Percentiles rank a stretch among this genome's conserved stretches.
Conservation (phyloP, 2,113 vertebrate species). For the Austrofundulus limnaeus region DNA sequence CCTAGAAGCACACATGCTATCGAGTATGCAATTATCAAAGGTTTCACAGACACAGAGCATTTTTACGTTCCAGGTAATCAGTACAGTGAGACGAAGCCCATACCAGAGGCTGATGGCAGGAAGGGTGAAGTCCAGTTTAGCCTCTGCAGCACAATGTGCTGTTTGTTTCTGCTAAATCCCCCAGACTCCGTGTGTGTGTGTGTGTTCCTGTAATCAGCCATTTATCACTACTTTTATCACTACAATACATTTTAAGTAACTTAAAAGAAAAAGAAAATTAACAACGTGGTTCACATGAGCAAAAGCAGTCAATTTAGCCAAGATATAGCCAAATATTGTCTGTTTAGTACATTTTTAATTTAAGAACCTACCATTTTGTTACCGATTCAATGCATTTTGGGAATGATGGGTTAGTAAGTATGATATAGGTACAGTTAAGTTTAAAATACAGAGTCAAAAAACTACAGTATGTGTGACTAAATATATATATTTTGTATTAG, state of each 20-base stretch:
- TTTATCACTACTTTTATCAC: background rate
- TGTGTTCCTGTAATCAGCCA: background rate
- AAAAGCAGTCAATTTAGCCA: too few species aligned
- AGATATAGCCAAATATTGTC: too few species aligned
- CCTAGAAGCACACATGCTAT: background rate
- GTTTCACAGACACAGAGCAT: constrained; percentile 7
- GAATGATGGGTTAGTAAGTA: too few species aligned
- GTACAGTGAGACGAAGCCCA: constrained; percentile 58
- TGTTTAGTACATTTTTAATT: too few species aligned
- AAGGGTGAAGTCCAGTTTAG: constrained; percentile 70
- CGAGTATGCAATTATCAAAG: background rate
- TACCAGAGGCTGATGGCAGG: constrained; percentile 56
- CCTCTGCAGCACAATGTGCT: constrained; percentile 57
- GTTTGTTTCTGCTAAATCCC: constrained; percentile 51
- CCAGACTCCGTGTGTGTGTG: background rate
- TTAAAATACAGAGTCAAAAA: too few species aligned
- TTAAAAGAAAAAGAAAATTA: too few species aligned
- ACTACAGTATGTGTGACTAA: too few species aligned
- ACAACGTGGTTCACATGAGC: background rate
- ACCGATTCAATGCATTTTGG: too few species aligned
- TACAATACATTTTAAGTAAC: too few species aligned
- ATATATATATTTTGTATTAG: too few species aligned
- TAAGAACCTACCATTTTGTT: too few species aligned
- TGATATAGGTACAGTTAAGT: too few species aligned
- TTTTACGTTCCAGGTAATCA: constrained; percentile 60